phyloP scores from a whole-genome alignment of 1,140 invertebrate species.

The Homalodisca vitripennis region DNA sequence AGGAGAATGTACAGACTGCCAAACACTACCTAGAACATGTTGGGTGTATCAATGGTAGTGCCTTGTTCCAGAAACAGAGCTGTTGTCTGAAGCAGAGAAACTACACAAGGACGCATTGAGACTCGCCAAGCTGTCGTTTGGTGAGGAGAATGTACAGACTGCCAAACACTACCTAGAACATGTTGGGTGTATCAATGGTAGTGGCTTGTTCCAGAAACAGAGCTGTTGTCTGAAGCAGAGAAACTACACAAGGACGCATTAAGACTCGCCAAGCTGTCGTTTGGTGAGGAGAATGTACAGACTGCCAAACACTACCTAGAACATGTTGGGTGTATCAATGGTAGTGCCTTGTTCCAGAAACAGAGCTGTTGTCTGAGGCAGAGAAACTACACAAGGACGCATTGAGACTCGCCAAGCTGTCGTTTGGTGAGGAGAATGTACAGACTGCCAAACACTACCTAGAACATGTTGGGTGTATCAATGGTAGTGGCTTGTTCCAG shows the following conservation, averaged over 20 bases:
- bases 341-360: too few relatives aligned
- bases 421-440: constrained; percentile 91
- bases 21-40: too few relatives aligned
- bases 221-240: constrained; percentile 71
- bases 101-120: constrained; percentile 78
- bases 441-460: constrained; percentile 94
- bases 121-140: constrained; percentile 76
- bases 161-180: constrained; percentile 91
- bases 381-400: constrained; percentile 80
- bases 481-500: too few relatives aligned
- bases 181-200: too few relatives aligned
- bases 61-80: constrained; percentile 52
- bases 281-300: constrained; percentile 92
- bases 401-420: constrained; percentile 67
- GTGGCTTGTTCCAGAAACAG: constrained; percentile 52
- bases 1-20: constrained; percentile 90
- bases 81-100: constrained; percentile 72
- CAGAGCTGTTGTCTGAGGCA: constrained; percentile 66
- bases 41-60: too few relatives aligned
- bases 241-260: constrained; percentile 78
- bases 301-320: constrained; percentile 92
- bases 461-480: too few relatives aligned
- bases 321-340: too few relatives aligned
- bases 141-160: constrained; percentile 92
- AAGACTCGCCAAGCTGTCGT: constrained; percentile 69